Evolutionary conservation across 2,888 invertebrate genomes (phyloP).

Genomic region (Tetragonula carbonaria): DNA sequence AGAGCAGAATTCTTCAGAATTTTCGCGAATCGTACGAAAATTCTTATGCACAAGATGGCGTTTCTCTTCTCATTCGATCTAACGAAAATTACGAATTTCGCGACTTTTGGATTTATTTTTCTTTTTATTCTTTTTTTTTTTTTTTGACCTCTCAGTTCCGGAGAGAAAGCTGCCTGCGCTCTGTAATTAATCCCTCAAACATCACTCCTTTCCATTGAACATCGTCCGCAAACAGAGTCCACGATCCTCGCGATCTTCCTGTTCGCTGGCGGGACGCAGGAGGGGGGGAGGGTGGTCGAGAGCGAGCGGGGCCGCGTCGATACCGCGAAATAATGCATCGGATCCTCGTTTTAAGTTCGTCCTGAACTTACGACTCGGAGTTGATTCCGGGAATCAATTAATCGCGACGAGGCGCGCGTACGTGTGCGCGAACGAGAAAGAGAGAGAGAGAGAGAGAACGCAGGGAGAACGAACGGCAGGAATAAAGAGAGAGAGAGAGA

Average conservation of each 20-base stretch:
- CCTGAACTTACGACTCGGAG: constrained; percentile 51
- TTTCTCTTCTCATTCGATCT: neutral
- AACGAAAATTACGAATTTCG: too few relatives aligned
- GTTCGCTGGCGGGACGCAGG: neutral
- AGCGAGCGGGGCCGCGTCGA: constrained; percentile 37
- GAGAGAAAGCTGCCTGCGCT: too few relatives aligned
- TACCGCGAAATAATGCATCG: constrained; percentile 59
- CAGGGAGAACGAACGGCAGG: neutral
- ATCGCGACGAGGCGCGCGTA: constrained; percentile 56
- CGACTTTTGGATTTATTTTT: too few relatives aligned
- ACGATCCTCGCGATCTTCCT: neutral
- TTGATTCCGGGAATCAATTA: constrained; percentile 69
- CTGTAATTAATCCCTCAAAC: too few relatives aligned
- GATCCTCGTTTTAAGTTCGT: constrained; percentile 47
- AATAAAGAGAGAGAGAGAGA: neutral
- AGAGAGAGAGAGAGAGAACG: neutral
- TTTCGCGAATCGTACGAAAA: neutral
- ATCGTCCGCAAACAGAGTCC: neutral
- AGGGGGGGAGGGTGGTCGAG: neutral
- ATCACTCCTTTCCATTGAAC: too few relatives aligned
- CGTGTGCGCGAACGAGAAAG: constrained; percentile 12
- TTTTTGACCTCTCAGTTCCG: too few relatives aligned
- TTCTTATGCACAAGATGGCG: neutral
- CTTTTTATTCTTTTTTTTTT: too few relatives aligned
- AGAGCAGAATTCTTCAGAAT: neutral